These are phyloP conservation scores for Aegypius monachus DNA, from an alignment of 2,113 vertebrate species.

Conservation along the genomic window DNA sequence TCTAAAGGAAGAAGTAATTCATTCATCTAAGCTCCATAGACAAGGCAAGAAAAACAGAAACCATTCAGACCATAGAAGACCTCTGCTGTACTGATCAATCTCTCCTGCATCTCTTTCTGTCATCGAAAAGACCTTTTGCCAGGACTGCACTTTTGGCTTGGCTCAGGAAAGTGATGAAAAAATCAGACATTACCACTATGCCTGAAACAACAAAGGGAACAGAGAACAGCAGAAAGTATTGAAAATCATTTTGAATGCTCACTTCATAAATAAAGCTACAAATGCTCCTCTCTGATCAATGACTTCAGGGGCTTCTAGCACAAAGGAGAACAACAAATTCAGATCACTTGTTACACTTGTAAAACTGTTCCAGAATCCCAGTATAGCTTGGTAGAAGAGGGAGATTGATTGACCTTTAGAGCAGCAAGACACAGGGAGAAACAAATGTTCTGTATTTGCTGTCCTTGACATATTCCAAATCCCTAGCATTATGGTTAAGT, in stretches of 20 bases:
- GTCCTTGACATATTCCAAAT: background rate
- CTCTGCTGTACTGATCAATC: background rate
- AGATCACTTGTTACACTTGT: background rate
- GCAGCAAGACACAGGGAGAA: background rate
- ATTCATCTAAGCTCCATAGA: background rate
- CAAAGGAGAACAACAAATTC: background rate
- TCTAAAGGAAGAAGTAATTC: background rate
- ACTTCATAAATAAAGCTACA: background rate
- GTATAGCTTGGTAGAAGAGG: background rate
- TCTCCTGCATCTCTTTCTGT: background rate
- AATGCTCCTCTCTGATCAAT: background rate
- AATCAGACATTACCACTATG: background rate
- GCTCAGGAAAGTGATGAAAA: background rate
- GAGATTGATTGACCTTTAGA: background rate
- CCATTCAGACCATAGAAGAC: background rate
- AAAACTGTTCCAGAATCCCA: background rate
- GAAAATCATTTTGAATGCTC: slow-evolving; percentile 2
- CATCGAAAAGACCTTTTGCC: background rate
- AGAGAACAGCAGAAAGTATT: background rate
- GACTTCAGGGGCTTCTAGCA: background rate
- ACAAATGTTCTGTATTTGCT: background rate
- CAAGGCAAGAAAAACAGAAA: background rate
- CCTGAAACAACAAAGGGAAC: background rate
- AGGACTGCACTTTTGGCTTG: background rate
- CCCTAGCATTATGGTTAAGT: background rate